A percentile compares a stretch with the other conserved stretches of the same genome.
Evolutionary conservation across 2,113 vertebrate genomes (phyloP).

Genomic region (Pluvialis apricaria): DNA sequence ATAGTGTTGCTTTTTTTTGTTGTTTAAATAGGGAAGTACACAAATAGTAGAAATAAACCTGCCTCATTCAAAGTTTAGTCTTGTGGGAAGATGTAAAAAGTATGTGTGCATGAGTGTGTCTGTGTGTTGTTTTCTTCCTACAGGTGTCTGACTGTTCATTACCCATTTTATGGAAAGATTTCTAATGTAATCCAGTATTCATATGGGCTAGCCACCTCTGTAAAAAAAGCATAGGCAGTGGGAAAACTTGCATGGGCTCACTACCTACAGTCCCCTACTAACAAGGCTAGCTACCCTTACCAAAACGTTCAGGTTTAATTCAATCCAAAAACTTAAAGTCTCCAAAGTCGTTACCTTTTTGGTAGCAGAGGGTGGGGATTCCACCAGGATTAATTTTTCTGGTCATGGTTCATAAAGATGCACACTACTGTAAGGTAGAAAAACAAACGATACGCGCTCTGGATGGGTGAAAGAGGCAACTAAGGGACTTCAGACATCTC

Average conservation of each 20-base stretch:
- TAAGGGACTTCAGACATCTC: background rate
- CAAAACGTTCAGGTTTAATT: background rate
- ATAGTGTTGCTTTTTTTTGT: background rate
- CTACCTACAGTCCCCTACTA: background rate
- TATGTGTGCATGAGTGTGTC: background rate
- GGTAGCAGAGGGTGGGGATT: background rate
- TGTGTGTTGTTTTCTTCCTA: background rate
- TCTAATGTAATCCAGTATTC: background rate
- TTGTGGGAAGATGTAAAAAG: background rate
- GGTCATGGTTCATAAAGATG: background rate
- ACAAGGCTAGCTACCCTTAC: background rate
- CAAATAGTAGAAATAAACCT: background rate
- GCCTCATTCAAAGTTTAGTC: background rate
- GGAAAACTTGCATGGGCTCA: background rate
- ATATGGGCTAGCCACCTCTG: background rate
- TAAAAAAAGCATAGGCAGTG: background rate
- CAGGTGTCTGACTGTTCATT: background rate
- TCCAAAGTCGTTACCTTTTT: background rate
- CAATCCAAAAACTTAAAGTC: background rate
- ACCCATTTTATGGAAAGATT: background rate
- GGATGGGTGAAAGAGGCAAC: background rate
- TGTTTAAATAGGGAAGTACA: background rate
- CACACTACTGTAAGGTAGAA: background rate
- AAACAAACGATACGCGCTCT: background rate
- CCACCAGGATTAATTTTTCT: background rate